Evolutionary conservation across 2,113 vertebrate genomes (phyloP), one percentile per base, ranked within the genome.

Genomic region (Zonotrichia leucophrys): DNA sequence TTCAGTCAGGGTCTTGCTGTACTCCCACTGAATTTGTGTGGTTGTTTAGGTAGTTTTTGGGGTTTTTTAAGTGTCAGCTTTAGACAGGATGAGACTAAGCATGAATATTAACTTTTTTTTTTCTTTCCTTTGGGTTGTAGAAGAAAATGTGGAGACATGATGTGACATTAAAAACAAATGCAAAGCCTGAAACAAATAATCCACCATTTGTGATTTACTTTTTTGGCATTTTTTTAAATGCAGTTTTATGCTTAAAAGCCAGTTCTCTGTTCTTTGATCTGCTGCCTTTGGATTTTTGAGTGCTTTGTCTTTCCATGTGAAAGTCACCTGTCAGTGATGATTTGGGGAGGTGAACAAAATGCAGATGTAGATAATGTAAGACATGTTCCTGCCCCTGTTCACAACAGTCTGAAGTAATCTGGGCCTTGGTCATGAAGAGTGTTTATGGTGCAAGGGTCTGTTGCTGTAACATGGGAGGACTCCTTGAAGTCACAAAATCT

Each of bases 91-190:
- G 14, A 55, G 20, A 42, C 50, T 50, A 56, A 68, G 9, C 31
- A 67, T 1, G 15, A 82, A 56, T 66, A 64, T 44, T 69, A 82
- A 49, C 18, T 63, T 47, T 37, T 63, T 63, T 55, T 62, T 66
- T 62, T 21, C 28, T 20, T 74, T 33, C 24, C 12, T 27, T 91
- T 73, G 35, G 4, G 9, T 62, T 85, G 58, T 66, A 59, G 75
- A 91, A 91, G n/a, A 79, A 95, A 91, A 91, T 23, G 19, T 59
- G 63, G 77, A 90, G 35, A 50, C 67, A n/a, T n/a, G 66, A 76
- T 9, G 15, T 4, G 1, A 35, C 46, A 11, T 73, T 82, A 69
- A 83, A 73, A 82, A 73, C 46, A 80, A 92, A 75, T 3, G 3
- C 69, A 60, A 82, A 84, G 39, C 42, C 56, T 2, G 2, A 76